Evolutionary conservation across 1,140 invertebrate genomes (phyloP), one percentile per base, ranked within the genome.

Genomic region (Philotrypesis tridentata): DNA sequence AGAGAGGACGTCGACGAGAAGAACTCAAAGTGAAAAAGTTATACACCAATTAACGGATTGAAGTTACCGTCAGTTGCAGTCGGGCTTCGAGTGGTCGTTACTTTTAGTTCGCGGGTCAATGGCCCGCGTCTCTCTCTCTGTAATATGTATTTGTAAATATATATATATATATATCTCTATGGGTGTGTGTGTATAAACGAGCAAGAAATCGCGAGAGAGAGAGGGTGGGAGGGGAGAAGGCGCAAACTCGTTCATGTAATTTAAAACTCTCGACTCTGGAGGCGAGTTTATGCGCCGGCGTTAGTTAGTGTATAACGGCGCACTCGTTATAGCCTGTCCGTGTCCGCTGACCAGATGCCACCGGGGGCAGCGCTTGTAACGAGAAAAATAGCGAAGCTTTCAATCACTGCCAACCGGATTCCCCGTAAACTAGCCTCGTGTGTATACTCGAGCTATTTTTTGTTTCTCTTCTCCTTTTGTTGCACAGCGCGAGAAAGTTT

Each of bases 21-120:
- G n/a, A 83, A 70, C 55, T 81, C 27, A 29, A 78, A 27, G 82
- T 40, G 67, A 76, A 86, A 88, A 89, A 88, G 84, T 88, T 88
- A 84, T 87, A 84, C 83, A 88, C 85, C 87, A 90, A 90, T 90
- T 90, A 89, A 89, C 85, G 86, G 84, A 87, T 88, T 87, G 84
- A 89, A 87, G 86, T 89, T 87, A 86, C 85, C 85, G 85, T 88
- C 86, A 85, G 85, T 85, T 87, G 88, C 86, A 89, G 87, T 60
- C 14, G 37, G 85, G 17, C 83, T 88, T 87, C 75, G 84, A 89
- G 87, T 88, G 84, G 67, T 85, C 68, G 61, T 82, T 80, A 80
- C 73, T 79, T 79, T 82, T 82, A 48, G 2, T n/a, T 55, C 79
- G 82, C 31, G 74, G 71, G 77, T 84, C 79, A 82, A 87, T 85